Conservation (phyloP, 2,888 invertebrate species). For the Conchocele bisecta region DNA sequence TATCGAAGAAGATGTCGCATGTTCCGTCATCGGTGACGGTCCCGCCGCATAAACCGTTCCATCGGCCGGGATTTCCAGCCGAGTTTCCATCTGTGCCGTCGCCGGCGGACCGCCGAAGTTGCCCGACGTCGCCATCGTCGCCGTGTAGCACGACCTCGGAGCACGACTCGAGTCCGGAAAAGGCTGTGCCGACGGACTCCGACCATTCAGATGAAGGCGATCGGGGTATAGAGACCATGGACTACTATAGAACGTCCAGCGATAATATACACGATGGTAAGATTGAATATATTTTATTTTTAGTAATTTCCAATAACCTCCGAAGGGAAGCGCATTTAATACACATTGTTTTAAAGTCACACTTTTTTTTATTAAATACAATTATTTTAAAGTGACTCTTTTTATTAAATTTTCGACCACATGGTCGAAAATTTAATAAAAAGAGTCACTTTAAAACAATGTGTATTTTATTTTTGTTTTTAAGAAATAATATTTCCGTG, state of each 20-base stretch:
- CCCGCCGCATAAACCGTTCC: slow-evolving; percentile 54
- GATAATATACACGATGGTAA: slow-evolving; percentile 29
- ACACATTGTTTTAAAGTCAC: too few species aligned
- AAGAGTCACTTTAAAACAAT: too few species aligned
- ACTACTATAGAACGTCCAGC: slow-evolving; percentile 50
- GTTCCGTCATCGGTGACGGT: slow-evolving; percentile 6
- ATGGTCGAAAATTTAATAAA: too few species aligned
- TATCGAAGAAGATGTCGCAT: too few species aligned
- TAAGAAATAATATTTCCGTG: too few species aligned
- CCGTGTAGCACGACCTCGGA: slow-evolving; percentile 54
- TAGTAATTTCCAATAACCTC: too few species aligned
- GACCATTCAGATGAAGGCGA: slow-evolving; percentile 56
- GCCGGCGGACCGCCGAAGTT: slow-evolving; percentile 34
- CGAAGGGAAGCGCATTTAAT: too few species aligned
- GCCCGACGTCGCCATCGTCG: slow-evolving; percentile 54
- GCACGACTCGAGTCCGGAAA: slow-evolving; percentile 54
- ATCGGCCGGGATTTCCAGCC: slow-evolving; percentile 52
- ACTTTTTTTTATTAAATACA: too few species aligned
- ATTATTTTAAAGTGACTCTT: too few species aligned
- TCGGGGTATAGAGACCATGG: slow-evolving; percentile 15
- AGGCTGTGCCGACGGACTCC: slow-evolving; percentile 47
- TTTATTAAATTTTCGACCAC: too few species aligned
- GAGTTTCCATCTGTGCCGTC: slow-evolving; percentile 50
- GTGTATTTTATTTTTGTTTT: too few species aligned
- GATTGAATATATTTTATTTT: slow-evolving; percentile 5